phyloP scores from a whole-genome alignment of 2,113 vertebrate genomes.

The Lycaon pictus region DNA sequence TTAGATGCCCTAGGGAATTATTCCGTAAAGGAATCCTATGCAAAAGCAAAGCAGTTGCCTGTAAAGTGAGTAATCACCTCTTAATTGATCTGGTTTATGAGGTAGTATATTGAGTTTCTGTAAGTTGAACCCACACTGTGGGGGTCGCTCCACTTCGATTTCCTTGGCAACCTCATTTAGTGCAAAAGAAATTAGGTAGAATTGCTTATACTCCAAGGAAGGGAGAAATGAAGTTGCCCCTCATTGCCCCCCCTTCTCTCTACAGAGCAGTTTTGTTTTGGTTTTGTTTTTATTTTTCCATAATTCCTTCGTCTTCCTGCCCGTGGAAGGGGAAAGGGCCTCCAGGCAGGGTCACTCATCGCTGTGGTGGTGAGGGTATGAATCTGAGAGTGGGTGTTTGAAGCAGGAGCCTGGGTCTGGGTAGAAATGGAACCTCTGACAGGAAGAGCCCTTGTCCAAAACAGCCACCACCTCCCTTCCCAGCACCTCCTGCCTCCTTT shows the following conservation, averaged over 20 bases:
- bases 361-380: not conserved
- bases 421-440: not conserved
- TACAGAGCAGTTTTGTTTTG: not conserved
- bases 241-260: not conserved
- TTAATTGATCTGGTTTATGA: slow-evolving; percentile 34
- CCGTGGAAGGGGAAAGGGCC: slow-evolving; percentile 21
- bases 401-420: not conserved
- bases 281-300: not conserved
- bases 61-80: slow-evolving; percentile 44
- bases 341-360: not conserved
- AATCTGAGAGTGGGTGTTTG: not conserved
- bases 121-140: not conserved
- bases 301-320: slow-evolving; percentile 27
- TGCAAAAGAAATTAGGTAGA: not conserved
- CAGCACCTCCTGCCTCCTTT: not conserved
- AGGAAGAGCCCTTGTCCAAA: not conserved
- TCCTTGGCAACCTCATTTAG: not conserved
- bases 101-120: slow-evolving; percentile 1
- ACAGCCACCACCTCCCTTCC: not conserved
- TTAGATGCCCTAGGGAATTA: not conserved
- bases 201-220: not conserved
- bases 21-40: slow-evolving; percentile 1
- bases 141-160: not conserved
- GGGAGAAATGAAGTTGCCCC: not conserved
- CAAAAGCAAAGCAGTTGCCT: not conserved